phyloP scores from a whole-genome alignment of 1,140 invertebrate genomes.

The Lordiphosa clarofinis region DNA sequence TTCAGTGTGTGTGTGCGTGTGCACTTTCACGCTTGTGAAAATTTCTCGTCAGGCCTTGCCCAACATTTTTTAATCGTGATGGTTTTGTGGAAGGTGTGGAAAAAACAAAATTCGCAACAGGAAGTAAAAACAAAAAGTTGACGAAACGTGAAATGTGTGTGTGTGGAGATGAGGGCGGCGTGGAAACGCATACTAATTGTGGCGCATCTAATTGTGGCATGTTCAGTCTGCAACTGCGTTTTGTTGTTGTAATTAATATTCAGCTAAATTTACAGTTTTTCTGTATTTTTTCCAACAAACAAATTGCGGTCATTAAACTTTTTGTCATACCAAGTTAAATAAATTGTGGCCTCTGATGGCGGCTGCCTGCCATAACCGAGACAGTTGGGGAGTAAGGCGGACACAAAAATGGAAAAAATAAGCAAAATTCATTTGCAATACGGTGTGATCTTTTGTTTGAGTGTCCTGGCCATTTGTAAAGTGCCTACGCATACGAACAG shows the following conservation, averaged over 20 bases:
- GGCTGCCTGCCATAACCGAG: slow-evolving; percentile 31
- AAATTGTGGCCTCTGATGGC: slow-evolving; percentile 53
- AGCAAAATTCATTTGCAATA: slow-evolving; percentile 4
- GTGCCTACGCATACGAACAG: slow-evolving; percentile 28
- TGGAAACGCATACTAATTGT: slow-evolving; percentile 34
- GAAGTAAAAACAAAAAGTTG: slow-evolving; percentile 38
- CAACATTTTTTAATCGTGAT: slow-evolving; percentile 56
- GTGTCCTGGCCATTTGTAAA: slow-evolving; percentile 41
- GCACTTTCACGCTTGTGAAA: slow-evolving; percentile 57
- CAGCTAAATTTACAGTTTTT: slow-evolving; percentile 40
- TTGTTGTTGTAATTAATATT: slow-evolving; percentile 76
- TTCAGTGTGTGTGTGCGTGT: slow-evolving; percentile 6
- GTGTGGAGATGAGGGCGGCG: neutral
- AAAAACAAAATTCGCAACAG: slow-evolving; percentile 65
- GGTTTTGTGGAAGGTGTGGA: slow-evolving; percentile 21
- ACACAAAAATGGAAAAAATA: slow-evolving; percentile 20
- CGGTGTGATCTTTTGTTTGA: slow-evolving; percentile 4
- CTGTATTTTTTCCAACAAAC: slow-evolving; percentile 32
- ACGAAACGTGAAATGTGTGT: slow-evolving; percentile 35
- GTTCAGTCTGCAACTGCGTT: slow-evolving; percentile 37
- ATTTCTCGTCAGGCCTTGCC: slow-evolving; percentile 46
- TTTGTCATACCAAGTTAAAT: slow-evolving; percentile 45
- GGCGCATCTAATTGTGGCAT: slow-evolving; percentile 72
- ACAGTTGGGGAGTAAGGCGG: slow-evolving; percentile 30
- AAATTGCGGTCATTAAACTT: slow-evolving; percentile 79